These are phyloP conservation scores for Buathra laborator DNA, from an alignment of 2,888 invertebrate genomes.

Conservation along the genomic window DNA sequence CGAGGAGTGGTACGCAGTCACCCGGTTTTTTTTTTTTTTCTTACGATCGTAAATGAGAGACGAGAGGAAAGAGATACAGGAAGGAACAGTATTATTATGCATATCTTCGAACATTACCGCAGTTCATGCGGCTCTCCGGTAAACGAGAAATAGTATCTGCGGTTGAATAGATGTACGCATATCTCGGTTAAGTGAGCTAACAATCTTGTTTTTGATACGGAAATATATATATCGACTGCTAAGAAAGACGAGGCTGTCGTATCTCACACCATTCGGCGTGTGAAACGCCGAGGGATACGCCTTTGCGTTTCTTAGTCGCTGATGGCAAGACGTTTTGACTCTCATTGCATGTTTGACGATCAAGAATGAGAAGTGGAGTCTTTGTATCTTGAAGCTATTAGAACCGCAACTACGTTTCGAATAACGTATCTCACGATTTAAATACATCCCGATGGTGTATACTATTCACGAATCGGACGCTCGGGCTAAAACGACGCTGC, in stretches of 20 bases:
- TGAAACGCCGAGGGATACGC: background rate
- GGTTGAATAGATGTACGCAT: background rate
- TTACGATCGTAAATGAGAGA: constrained; percentile 39
- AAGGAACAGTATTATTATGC: constrained; percentile 32
- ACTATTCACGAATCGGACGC: constrained; percentile 25
- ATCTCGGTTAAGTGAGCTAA: no score
- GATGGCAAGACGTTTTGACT: no score
- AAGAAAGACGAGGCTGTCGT: no score
- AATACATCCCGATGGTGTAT: background rate
- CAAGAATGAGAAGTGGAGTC: background rate
- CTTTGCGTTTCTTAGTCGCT: no score
- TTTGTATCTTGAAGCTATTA: constrained; percentile 38
- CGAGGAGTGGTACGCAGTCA: constrained; percentile 65
- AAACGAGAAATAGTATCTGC: background rate
- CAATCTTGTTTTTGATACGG: constrained; percentile 21
- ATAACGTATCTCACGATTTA: constrained; percentile 11
- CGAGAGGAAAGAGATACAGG: constrained; percentile 30
- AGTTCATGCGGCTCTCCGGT: background rate
- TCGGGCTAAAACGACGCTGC: constrained; percentile 35
- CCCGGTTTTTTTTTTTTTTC: constrained; percentile 16
- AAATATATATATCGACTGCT: background rate
- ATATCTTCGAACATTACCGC: constrained; percentile 31
- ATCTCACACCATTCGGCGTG: no score
- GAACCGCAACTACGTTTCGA: constrained; percentile 8
- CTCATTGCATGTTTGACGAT: no score